Evolutionary conservation across 2,797 vertebrate species (phyloP).

Genomic region (Aldrovandia affinis): DNA sequence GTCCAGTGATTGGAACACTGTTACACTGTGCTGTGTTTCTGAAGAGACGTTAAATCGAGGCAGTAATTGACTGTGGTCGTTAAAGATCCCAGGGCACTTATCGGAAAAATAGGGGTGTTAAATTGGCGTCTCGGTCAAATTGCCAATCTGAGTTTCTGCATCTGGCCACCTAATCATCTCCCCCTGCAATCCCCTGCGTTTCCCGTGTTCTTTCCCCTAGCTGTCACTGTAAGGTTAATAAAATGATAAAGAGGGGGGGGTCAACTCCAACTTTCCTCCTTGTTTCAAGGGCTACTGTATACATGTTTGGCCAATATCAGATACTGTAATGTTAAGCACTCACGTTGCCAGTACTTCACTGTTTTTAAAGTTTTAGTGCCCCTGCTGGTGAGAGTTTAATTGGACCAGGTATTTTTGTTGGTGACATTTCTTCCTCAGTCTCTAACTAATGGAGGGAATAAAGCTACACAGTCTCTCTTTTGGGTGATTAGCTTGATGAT

Average conservation of each 20-base stretch:
- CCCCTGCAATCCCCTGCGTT: too few species aligned
- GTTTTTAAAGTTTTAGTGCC: not conserved
- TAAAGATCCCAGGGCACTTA: too few species aligned
- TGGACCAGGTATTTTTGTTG: not conserved
- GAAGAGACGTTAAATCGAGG: too few species aligned
- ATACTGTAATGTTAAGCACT: not conserved
- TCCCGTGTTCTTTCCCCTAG: not conserved
- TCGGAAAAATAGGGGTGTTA: too few species aligned
- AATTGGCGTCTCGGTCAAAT: too few species aligned
- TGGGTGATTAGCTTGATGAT: not conserved
- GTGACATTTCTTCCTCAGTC: not conserved
- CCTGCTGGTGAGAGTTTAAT: not conserved
- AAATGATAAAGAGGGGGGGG: not conserved
- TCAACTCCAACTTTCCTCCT: not conserved
- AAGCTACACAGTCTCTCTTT: not conserved
- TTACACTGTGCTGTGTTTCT: too few species aligned
- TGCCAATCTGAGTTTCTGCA: too few species aligned
- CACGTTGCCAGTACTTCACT: not conserved
- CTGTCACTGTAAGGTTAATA: not conserved
- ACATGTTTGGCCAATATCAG: not conserved
- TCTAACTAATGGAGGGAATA: not conserved
- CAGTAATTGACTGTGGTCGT: too few species aligned
- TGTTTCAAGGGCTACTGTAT: slow-evolving; percentile 1
- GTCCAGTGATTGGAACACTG: too few species aligned
- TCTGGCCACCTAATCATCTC: too few species aligned